Conservation (phyloP, 2,888 invertebrate genomes). For the Drosophila pseudotalamancana region DNA sequence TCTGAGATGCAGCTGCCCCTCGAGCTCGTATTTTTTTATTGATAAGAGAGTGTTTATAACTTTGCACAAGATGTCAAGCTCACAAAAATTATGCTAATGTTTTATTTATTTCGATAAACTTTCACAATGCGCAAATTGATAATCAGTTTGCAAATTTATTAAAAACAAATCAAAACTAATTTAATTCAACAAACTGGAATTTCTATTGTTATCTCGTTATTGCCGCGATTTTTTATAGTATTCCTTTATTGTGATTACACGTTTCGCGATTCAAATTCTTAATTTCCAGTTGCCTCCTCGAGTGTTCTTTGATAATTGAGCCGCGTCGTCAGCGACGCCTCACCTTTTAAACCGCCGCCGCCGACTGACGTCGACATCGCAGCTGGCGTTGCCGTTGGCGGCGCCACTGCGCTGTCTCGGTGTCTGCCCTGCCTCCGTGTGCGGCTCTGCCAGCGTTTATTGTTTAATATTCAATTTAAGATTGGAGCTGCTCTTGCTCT, state of each 20-base stretch:
- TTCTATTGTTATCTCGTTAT: slow-evolving; percentile 59
- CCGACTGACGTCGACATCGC: not conserved
- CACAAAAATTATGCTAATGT: not conserved
- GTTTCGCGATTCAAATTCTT: slow-evolving; percentile 29
- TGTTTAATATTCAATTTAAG: slow-evolving; percentile 68
- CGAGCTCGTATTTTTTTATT: not conserved
- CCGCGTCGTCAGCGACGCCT: slow-evolving; percentile 18
- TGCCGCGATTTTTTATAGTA: slow-evolving; percentile 18
- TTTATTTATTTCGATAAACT: not conserved
- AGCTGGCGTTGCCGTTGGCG: slow-evolving; percentile 5
- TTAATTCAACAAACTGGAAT: slow-evolving; percentile 44
- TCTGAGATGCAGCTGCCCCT: slow-evolving; percentile 20
- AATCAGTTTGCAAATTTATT: slow-evolving; percentile 22
- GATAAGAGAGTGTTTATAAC: slow-evolving; percentile 24
- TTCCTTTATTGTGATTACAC: slow-evolving; percentile 21
- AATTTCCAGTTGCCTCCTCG: slow-evolving; percentile 44
- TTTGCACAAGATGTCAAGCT: not conserved
- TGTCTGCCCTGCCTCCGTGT: not conserved
- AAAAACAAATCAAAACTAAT: slow-evolving; percentile 41
- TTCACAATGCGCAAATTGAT: slow-evolving; percentile 13
- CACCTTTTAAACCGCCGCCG: slow-evolving; percentile 51
- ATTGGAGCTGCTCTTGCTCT: slow-evolving; percentile 14
- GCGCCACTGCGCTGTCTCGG: too few relatives aligned
- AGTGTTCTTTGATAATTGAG: slow-evolving; percentile 58
- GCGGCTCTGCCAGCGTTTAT: slow-evolving; percentile 37